A percentile compares a stretch with the other conserved stretches of the same genome.
Evolutionary conservation across 2,113 vertebrate genomes (phyloP).

Genomic region (Cololabis saira): DNA sequence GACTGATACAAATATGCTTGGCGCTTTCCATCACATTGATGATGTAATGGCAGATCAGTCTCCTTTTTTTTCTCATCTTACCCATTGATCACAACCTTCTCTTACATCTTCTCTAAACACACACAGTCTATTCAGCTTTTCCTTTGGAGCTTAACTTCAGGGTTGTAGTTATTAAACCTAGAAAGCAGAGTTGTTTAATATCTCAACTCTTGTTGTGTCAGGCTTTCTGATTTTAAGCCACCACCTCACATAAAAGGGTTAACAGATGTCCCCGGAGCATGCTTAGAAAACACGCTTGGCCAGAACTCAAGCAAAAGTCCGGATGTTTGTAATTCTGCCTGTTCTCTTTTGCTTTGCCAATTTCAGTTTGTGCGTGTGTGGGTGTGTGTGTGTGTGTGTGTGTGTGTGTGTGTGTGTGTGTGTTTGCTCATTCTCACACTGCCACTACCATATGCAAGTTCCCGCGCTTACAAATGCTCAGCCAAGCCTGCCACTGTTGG

Average conservation of each 20-base stretch:
- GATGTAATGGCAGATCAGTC: constrained; percentile 72
- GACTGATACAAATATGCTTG: constrained; percentile 72
- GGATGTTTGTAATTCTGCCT: constrained; percentile 64
- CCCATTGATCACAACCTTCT: constrained; percentile 26
- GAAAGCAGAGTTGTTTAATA: constrained; percentile 37
- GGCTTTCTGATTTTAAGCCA: constrained; percentile 51
- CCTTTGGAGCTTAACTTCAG: constrained; percentile 29
- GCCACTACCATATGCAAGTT: constrained; percentile 16
- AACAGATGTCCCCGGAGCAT: constrained; percentile 52
- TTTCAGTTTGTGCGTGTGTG: constrained; percentile 12
- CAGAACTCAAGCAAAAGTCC: constrained; percentile 66
- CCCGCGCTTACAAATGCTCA: constrained; percentile 9
- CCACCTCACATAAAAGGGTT: constrained; percentile 62
- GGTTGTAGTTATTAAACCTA: constrained; percentile 17
- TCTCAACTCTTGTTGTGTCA: constrained; percentile 39
- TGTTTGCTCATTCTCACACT: constrained; percentile 25
- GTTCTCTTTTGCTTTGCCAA: constrained; percentile 58
- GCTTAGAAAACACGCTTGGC: constrained; percentile 69
- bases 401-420: constrained; percentile 6
- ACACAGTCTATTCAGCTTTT: constrained; percentile 7
- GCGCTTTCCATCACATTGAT: constrained; percentile 76
- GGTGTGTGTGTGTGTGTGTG: neutral
- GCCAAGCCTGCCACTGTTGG: constrained; percentile 26
- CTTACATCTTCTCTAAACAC: neutral
- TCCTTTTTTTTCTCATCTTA: constrained; percentile 49